phyloP scores from a whole-genome alignment of 2,113 vertebrate species.

The Sarotherodon lohbergeri region DNA sequence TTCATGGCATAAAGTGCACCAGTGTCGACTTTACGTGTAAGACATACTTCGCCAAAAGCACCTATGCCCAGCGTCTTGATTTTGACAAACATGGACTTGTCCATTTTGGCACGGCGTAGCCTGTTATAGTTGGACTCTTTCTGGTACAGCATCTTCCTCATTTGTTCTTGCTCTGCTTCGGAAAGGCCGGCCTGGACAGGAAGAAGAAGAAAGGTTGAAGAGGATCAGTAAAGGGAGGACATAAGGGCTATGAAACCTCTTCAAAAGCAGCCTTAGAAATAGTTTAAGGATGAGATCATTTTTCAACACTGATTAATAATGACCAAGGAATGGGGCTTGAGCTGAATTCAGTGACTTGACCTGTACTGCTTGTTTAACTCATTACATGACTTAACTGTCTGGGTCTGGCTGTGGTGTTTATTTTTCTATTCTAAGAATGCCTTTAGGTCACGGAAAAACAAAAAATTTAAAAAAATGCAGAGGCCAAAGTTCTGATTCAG shows the following conservation, averaged over 20 bases:
- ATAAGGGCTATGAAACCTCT: not conserved
- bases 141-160: constrained; percentile 98
- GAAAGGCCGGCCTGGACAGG: constrained; percentile 86
- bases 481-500: constrained; percentile 5
- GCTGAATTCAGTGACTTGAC: not conserved
- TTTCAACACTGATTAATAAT: not conserved
- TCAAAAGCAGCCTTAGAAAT: not conserved
- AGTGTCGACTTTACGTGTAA: constrained; percentile 95
- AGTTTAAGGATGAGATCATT: not conserved
- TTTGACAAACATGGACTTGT: constrained; percentile 98
- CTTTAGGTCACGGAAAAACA: not conserved
- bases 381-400: not conserved
- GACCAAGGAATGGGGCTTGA: not conserved
- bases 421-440: not conserved
- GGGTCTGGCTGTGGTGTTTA: not conserved
- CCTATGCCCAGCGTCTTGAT: constrained; percentile 96
- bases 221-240: not conserved
- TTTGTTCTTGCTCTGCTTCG: constrained; percentile 93
- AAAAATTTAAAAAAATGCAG: not conserved
- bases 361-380: not conserved
- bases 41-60: constrained; percentile 95
- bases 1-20: constrained; percentile 97
- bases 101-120: constrained; percentile 96
- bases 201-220: not conserved
- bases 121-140: constrained; percentile 99